phyloP scores from a whole-genome alignment of 2,888 invertebrate genomes.

The Cephus pygmeus region DNA sequence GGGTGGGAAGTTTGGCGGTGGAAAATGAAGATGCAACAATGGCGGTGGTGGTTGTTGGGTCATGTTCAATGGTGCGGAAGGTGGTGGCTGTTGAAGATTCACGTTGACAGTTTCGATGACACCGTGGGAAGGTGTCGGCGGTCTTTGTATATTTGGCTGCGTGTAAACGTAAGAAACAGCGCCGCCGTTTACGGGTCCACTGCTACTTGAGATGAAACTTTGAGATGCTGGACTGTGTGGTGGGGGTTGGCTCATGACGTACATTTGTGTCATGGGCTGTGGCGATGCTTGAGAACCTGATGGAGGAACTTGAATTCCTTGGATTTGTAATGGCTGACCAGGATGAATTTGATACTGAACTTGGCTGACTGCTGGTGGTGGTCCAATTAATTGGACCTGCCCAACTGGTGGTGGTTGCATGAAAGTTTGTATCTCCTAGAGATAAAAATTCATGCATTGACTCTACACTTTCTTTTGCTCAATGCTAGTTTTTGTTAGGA shows the following conservation, averaged over 20 bases:
- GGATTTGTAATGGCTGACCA: conserved; percentile 59
- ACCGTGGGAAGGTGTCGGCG: conserved; percentile 56
- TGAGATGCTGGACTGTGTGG: conserved; percentile 53
- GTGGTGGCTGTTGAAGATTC: conserved; percentile 63
- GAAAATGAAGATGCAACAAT: conserved; percentile 59
- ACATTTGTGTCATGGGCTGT: conserved; percentile 62
- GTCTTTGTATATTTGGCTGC: conserved; percentile 55
- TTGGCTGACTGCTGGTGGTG: conserved; percentile 61
- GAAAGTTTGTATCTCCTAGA: conserved; percentile 60
- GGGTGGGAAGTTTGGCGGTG: conserved; percentile 61
- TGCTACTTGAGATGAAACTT: conserved; percentile 52
- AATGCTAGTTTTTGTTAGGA: too few species aligned
- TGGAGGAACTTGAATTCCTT: conserved; percentile 55
- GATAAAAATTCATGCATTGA: background rate
- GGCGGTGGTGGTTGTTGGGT: conserved; percentile 60
- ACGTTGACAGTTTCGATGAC: conserved; percentile 59
- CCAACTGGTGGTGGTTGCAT: conserved; percentile 58
- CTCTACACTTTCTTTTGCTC: too few species aligned
- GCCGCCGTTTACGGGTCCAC: conserved; percentile 47
- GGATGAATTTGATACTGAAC: conserved; percentile 63
- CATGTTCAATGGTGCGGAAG: conserved; percentile 50
- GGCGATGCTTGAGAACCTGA: conserved; percentile 56
- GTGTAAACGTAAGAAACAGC: conserved; percentile 63
- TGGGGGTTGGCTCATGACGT: conserved; percentile 63
- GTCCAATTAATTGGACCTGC: conserved; percentile 62